Evolutionary conservation across 35 echinoderm and acorn worm species (phyloP), one percentile per base, ranked within the genome.

Genomic region (Diadema setosum): DNA sequence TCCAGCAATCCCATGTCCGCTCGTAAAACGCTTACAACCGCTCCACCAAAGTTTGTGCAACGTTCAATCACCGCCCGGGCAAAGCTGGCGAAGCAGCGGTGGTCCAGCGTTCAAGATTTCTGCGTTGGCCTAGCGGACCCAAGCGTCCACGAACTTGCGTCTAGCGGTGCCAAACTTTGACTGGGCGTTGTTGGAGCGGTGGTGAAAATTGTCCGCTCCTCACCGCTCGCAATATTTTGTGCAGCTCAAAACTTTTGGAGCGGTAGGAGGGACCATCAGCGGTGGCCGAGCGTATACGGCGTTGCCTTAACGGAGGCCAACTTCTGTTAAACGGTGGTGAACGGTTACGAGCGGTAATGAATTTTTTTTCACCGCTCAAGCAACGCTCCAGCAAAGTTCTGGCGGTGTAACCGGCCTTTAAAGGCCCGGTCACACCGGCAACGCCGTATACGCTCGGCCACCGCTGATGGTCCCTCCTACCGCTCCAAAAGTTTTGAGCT

Each of bases 151-250:
- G 63, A 67, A 67, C 63, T 67, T 67, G 26, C 63, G 27, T 67
- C 63, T 67, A 67, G 63, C 63, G 63, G 63, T 67, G 63, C 63
- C 63, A 67, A 67, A 67, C 63, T 67, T 67, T 67, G 63, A 67
- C 27, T 67, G 63, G 63, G 63, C 63, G 63, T 33, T 67, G 63
- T 67, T 67, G 30, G 63, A 67, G 63, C 63, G 63, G 63, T 67
- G 30, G 63, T 67, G 25, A 67, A 67, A 63, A 63, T 63, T 63
- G 58, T 2, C 58, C 58, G 58, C 5, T 24, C 58, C 58, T 63
- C 3, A 63, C 58, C 58, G 58, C 58, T 63, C 58, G 58, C 58
- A 63, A 63, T 63, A 63, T 63, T 61, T 61, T 61, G 60, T 65
- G 60, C 60, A 31, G 61, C 61, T 65, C 26, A 65, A 65, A 65